Evolutionary conservation across 2,113 vertebrate genomes (phyloP), one percentile per base, ranked within the genome.

Genomic region (Urocolius indicus): DNA sequence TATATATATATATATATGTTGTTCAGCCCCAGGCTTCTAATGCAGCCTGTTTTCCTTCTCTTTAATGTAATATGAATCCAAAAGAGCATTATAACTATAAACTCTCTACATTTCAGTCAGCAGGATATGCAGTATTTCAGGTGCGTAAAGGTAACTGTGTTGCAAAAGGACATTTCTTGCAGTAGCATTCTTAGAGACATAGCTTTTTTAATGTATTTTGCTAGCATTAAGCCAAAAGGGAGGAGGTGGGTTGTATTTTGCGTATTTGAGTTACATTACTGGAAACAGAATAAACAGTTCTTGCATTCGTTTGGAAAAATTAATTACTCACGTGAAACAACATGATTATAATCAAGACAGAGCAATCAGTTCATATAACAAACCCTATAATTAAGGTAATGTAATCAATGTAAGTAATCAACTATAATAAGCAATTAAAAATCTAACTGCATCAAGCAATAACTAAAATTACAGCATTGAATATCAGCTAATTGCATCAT

Each of bases 331-430:
- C 58, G 41, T 29, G 67, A 59, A 51, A 73, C 87, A 96, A 92
- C 87, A 86, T 89, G 74, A 78, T 95, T 94, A 93, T 86, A 97
- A 97, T 97, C 96, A 97, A 89, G 91, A 76, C 46, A 84, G 58
- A 92, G 94, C 58, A 95, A 94, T 96, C 91, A 96, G 73, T 76
- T 95, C 52, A 29, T 81, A 41, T 82, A 94, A 91, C 84, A 89
- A 97, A 89, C 74, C 36, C 67, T 89, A 93, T 95, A 95, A 96
- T 96, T 91, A 96, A 96, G 82, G 77, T 93, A 92, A 90, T 79
- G 66, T 91, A 95, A 93, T 95, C 95, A 94, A 80, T 87, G 55
- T 63, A 91, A 96, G 88, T 93, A 96, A 96, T 96, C 93, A 96
- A 54, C 89, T 87, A 16, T 94, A 96, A 96, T 89, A 94, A 93